Percentiles rank a stretch among this genome's conserved stretches.
phyloP scores from a whole-genome alignment of 2,797 vertebrate genomes.

The Pseudochirops corinnae region DNA sequence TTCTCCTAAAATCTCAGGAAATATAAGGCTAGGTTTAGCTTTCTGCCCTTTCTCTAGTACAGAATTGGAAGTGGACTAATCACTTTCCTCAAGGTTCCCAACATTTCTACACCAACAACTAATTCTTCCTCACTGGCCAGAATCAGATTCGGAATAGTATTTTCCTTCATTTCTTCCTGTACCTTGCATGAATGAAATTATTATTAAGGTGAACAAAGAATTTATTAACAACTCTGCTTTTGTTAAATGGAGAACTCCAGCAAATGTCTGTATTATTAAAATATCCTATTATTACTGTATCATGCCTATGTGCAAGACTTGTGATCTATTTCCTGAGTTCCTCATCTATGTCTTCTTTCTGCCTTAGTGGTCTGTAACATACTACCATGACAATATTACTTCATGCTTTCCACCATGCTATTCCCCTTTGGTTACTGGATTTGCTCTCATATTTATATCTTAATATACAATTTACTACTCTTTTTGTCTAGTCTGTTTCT shows the following conservation, averaged over 20 bases:
- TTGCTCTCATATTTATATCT: background rate
- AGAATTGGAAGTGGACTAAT: background rate
- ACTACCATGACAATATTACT: background rate
- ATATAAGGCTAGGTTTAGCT: background rate
- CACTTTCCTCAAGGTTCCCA: background rate
- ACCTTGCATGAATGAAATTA: background rate
- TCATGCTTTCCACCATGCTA: background rate
- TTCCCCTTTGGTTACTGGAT: background rate
- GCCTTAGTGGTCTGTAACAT: background rate
- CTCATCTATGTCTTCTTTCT: background rate
- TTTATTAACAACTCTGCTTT: background rate
- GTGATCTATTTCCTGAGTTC: background rate
- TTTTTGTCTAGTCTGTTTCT: background rate
- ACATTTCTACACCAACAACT: background rate
- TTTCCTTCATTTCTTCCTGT: background rate
- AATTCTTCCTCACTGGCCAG: background rate
- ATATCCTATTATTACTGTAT: background rate
- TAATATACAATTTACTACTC: background rate
- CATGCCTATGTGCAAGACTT: background rate
- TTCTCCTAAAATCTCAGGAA: background rate
- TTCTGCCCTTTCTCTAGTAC: background rate
- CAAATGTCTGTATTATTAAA: background rate
- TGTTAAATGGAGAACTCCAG: background rate
- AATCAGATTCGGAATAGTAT: background rate
- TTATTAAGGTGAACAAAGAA: background rate